Evolutionary conservation across 2,888 invertebrate genomes (phyloP), one percentile per base, ranked within the genome.

Genomic region (Leptopterna dolabrata): DNA sequence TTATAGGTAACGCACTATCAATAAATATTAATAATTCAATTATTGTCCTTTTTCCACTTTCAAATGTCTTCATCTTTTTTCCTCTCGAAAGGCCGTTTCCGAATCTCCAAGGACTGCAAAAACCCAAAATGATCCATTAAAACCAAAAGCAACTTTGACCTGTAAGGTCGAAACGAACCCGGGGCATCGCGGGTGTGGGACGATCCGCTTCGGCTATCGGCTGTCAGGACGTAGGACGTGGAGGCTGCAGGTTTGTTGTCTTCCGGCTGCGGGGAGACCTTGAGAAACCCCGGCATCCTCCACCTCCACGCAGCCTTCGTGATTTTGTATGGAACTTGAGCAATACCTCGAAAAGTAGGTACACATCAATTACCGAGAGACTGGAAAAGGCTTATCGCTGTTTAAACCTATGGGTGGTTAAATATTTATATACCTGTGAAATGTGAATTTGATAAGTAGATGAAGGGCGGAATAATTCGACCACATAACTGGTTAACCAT

Each of bases 171-270:
- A 63, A 6, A 24, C 4, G 24, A 24, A 63, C 24, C 24, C 3
- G 19, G 27, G 24, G 13, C 19, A 13, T 4, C 24, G 63, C 63
- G 63, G 63, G 63, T 63, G 63, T 63, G 63, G 63, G 63, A 63
- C 24, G 63, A 63, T 24, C 9, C 63, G 24, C 24, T 13, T 0
- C 63, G 63, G 2, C 63, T 63, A 27, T 24, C n/a, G n/a, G n/a
- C n/a, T n/a, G n/a, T n/a, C n/a, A 36, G 36, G 36, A 36, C 2
- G 4, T 4, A 7, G 19, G 24, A 19, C 24, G 81, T 51, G n/a
- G n/a, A 81, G 81, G 51, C 29, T 29, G 36, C n/a, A n/a, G 81
- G 51, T 27, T 51, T 81, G 51, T 81, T 51, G 51, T 81, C 81
- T 51, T 51, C 81, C 81, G 55, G 51, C 24, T 27, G 51, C 81